Percentiles rank a stretch among this genome's conserved stretches.
phyloP scores from a whole-genome alignment of 2,888 invertebrate genomes.

The Mesochorus sp. region DNA sequence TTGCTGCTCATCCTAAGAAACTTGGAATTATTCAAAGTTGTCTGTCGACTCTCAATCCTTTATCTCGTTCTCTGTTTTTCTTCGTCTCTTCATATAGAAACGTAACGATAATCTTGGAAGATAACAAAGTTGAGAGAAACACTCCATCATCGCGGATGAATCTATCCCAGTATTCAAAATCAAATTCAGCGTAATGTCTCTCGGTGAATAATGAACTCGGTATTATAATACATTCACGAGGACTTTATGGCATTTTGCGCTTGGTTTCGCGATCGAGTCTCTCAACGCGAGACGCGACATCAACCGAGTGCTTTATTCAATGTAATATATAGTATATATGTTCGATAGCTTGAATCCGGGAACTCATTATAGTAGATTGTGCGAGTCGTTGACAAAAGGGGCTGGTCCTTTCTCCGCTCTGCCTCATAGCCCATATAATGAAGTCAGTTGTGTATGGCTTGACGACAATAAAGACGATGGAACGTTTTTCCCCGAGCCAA shows the following conservation, averaged over 20 bases:
- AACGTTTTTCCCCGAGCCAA: slow-evolving; percentile 47
- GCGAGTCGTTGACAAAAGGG: slow-evolving; percentile 65
- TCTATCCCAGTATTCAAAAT: not conserved
- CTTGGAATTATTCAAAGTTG: too few relatives aligned
- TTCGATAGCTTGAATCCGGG: slow-evolving; percentile 63
- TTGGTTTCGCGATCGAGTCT: not conserved
- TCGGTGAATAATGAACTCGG: slow-evolving; percentile 48
- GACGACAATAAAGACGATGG: slow-evolving; percentile 29
- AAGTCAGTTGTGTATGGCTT: not conserved
- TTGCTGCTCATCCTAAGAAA: too few relatives aligned
- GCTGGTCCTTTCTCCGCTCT: slow-evolving; percentile 51
- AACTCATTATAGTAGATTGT: slow-evolving; percentile 72
- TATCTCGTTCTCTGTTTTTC: too few relatives aligned
- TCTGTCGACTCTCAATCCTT: too few relatives aligned
- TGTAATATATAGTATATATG: slow-evolving; percentile 21
- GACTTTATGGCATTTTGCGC: slow-evolving; percentile 5
- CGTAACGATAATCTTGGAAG: not conserved
- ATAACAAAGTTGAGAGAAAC: not conserved
- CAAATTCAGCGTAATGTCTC: slow-evolving; percentile 45
- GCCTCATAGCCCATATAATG: not conserved
- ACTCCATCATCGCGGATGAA: not conserved
- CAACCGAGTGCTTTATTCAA: too few relatives aligned
- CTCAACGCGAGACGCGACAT: not conserved
- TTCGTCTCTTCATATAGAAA: not conserved
- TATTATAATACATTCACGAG: slow-evolving; percentile 63